These are phyloP conservation scores for Pelecanus crispus DNA, from an alignment of 2,113 vertebrate species.

Conservation along the genomic window DNA sequence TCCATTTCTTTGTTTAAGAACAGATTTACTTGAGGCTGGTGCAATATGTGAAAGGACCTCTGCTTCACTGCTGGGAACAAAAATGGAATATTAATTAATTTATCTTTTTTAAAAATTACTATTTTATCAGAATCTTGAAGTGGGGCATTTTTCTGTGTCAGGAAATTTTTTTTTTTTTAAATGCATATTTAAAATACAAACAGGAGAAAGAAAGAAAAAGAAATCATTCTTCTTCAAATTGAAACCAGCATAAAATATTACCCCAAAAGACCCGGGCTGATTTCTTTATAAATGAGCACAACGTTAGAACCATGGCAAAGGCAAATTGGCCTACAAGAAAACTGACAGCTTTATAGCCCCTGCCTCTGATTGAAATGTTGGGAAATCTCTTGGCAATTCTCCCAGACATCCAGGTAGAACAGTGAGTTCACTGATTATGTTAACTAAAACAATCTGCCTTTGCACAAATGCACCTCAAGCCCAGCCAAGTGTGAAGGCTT, in stretches of 20 bases:
- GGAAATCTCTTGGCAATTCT: constrained; percentile 83
- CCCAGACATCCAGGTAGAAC: constrained; percentile 88
- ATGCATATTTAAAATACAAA: not conserved
- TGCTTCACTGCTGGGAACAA: not conserved
- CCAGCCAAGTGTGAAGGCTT: constrained; percentile 74
- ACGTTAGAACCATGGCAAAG: constrained; percentile 77
- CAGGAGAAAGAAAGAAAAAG: not conserved
- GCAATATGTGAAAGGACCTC: not conserved
- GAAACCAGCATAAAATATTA: constrained; percentile 66
- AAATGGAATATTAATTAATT: constrained; percentile 12
- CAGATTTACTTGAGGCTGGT: constrained; percentile 45
- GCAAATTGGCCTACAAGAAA: constrained; percentile 83
- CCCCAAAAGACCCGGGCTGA: constrained; percentile 52
- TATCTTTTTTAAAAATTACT: not conserved
- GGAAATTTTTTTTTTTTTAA: not conserved
- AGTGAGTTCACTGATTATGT: constrained; percentile 80
- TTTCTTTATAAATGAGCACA: constrained; percentile 71
- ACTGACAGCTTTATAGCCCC: constrained; percentile 86
- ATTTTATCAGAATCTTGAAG: constrained; percentile 1
- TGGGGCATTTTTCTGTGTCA: not conserved
- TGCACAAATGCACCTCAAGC: constrained; percentile 77
- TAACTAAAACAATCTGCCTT: constrained; percentile 84
- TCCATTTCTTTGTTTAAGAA: constrained; percentile 40
- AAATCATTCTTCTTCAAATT: constrained; percentile 27
- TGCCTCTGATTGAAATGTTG: constrained; percentile 77